Percentiles rank a stretch among this genome's conserved stretches.
These are phyloP conservation scores for Haemorhous mexicanus DNA, from an alignment of 2,113 vertebrate species.

Conservation along the genomic window DNA sequence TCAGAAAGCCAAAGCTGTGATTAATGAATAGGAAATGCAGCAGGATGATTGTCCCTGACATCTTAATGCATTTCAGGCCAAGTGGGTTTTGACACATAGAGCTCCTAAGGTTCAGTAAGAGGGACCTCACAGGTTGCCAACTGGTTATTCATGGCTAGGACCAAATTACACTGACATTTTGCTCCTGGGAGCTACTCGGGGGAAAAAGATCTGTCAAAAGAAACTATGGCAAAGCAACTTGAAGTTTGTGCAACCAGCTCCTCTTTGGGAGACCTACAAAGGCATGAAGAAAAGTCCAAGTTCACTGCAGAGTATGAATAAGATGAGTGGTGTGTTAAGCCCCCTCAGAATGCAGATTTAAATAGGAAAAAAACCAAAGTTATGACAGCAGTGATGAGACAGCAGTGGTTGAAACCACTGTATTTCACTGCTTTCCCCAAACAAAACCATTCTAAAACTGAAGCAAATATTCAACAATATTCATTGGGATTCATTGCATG, in stretches of 20 bases:
- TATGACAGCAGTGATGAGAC: neutral
- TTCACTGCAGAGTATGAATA: neutral
- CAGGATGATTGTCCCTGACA: neutral
- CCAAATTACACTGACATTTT: constrained; percentile 31
- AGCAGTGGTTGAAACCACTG: neutral
- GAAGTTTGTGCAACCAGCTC: constrained; percentile 2
- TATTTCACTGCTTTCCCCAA: neutral
- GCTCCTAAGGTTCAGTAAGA: neutral
- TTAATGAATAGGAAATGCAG: constrained; percentile 10
- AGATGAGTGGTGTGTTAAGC: neutral
- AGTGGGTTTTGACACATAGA: neutral
- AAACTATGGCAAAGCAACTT: neutral
- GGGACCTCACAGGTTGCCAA: constrained; percentile 31
- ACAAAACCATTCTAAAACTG: neutral
- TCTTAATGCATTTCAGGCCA: constrained; percentile 26
- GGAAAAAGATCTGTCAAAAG: constrained; percentile 38
- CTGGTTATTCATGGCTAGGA: constrained; percentile 3
- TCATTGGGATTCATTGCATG: neutral
- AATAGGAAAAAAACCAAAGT: neutral
- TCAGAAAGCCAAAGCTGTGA: constrained; percentile 6
- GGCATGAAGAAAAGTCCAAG: neutral
- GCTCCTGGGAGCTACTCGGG: constrained; percentile 4
- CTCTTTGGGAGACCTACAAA: neutral
- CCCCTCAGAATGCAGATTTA: neutral
- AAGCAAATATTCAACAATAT: neutral